These are phyloP conservation scores for Drosophila kanapiae DNA, from an alignment of 1,140 invertebrate species.

Conservation along the genomic window DNA sequence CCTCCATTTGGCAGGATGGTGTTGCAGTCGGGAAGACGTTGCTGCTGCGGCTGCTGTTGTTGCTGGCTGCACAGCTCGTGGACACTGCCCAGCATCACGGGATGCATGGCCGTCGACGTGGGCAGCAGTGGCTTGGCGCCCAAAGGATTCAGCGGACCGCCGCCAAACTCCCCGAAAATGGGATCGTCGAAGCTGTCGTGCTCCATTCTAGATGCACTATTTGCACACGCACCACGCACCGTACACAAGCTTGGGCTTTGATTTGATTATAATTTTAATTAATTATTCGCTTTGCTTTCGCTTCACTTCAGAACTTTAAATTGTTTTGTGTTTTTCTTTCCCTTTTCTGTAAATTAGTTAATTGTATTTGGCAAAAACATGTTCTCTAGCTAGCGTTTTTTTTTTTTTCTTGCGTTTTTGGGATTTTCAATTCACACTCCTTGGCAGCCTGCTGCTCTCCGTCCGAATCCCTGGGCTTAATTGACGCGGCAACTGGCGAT, in stretches of 20 bases:
- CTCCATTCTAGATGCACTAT: conserved; percentile 87
- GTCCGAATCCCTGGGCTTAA: conserved; percentile 78
- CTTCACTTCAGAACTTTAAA: background rate
- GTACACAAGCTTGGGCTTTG: conserved; percentile 28
- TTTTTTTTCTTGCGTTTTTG: background rate
- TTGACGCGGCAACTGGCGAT: conserved; percentile 81
- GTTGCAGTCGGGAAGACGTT: conserved; percentile 82
- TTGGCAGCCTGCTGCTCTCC: conserved; percentile 51
- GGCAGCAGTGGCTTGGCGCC: conserved; percentile 84
- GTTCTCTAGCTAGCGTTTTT: conserved; percentile 13
- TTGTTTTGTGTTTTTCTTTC: background rate
- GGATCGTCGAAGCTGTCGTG: conserved; percentile 91
- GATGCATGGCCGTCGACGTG: conserved; percentile 78
- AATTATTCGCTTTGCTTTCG: conserved; percentile 53
- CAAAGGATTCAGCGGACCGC: conserved; percentile 76
- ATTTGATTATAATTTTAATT: conserved; percentile 52
- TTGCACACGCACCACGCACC: conserved; percentile 18
- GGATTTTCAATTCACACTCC: conserved; percentile 29
- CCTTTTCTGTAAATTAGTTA: conserved; percentile 73
- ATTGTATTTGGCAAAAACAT: conserved; percentile 71
- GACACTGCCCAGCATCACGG: conserved; percentile 89
- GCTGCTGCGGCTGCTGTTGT: conserved; percentile 55
- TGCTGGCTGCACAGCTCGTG: conserved; percentile 72
- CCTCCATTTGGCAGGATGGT: conserved; percentile 76
- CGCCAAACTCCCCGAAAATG: conserved; percentile 90